phyloP scores from a whole-genome alignment of 2,888 invertebrate genomes.

The Cheilosia vernalis region DNA sequence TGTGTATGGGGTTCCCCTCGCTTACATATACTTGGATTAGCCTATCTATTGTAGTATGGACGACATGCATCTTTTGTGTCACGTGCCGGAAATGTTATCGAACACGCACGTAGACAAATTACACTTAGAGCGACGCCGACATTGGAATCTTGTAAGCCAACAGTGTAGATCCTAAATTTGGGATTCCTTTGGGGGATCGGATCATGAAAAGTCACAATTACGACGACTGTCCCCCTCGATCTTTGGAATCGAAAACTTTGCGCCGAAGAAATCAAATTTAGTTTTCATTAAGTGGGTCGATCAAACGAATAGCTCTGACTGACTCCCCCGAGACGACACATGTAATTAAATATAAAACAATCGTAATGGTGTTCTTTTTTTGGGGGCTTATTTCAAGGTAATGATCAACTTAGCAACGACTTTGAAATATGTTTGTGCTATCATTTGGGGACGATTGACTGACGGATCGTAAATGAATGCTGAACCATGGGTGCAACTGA shows the following conservation, averaged over 20 bases:
- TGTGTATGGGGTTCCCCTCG: conserved; percentile 10
- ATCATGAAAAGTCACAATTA: conserved; percentile 28
- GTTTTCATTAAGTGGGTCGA: conserved; percentile 63
- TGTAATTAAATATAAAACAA: conserved; percentile 68
- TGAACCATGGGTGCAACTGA: conserved; percentile 38
- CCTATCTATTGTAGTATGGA: conserved; percentile 15
- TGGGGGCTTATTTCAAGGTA: conserved; percentile 19
- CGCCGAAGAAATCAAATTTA: conserved; percentile 27
- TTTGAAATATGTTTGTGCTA: conserved; percentile 35
- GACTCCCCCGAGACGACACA: conserved; percentile 46
- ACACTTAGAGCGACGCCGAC: conserved; percentile 5
- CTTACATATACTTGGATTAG: background rate
- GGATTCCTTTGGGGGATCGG: conserved; percentile 52
- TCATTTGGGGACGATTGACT: conserved; percentile 29
- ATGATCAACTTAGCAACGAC: conserved; percentile 48
- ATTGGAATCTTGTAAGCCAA: conserved; percentile 40
- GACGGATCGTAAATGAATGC: conserved; percentile 42
- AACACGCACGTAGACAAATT: conserved; percentile 43
- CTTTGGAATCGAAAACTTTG: conserved; percentile 10
- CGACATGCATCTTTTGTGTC: conserved; percentile 21
- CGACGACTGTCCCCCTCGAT: conserved; percentile 14
- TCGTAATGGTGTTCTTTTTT: conserved; percentile 36
- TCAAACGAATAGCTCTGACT: conserved; percentile 30
- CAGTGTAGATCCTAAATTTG: conserved; percentile 26
- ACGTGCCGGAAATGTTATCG: conserved; percentile 47